These are phyloP conservation scores for Caenorhabditis auriculariae DNA, from an alignment of 2,888 invertebrate genomes.

Conservation along the genomic window DNA sequence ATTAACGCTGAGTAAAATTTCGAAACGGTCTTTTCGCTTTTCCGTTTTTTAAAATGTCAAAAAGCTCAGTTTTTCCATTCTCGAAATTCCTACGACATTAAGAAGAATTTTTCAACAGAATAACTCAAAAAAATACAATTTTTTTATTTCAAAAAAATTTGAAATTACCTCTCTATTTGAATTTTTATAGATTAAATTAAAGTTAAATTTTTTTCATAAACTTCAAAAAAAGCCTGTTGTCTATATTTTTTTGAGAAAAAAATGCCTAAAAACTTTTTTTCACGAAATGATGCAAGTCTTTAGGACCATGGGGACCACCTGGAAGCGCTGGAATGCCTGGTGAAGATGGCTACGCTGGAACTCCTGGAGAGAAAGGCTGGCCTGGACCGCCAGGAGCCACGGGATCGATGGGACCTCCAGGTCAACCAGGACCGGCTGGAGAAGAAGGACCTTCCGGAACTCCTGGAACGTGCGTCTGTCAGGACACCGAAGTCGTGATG, in stretches of 20 bases:
- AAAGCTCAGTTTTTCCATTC: too few relatives aligned
- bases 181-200: too few relatives aligned
- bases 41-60: too few relatives aligned
- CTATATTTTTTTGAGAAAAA: background rate
- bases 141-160: too few relatives aligned
- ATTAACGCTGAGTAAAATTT: too few relatives aligned
- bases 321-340: slow-evolving; percentile 56
- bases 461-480: slow-evolving; percentile 63
- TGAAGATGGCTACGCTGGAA: slow-evolving; percentile 60
- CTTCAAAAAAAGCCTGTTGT: background rate
- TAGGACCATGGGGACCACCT: slow-evolving; percentile 60
- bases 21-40: too few relatives aligned
- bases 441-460: slow-evolving; percentile 61
- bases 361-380: slow-evolving; percentile 62
- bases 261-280: background rate
- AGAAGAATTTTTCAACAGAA: too few relatives aligned
- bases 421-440: slow-evolving; percentile 52
- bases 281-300: background rate
- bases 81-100: too few relatives aligned
- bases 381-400: slow-evolving; percentile 62
- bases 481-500: slow-evolving; percentile 63
- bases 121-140: too few relatives aligned
- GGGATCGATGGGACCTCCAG: slow-evolving; percentile 54
- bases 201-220: background rate
- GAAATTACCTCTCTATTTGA: too few relatives aligned